Conservation (phyloP, 2,797 vertebrate genomes). For the Peromyscus eremicus region DNA sequence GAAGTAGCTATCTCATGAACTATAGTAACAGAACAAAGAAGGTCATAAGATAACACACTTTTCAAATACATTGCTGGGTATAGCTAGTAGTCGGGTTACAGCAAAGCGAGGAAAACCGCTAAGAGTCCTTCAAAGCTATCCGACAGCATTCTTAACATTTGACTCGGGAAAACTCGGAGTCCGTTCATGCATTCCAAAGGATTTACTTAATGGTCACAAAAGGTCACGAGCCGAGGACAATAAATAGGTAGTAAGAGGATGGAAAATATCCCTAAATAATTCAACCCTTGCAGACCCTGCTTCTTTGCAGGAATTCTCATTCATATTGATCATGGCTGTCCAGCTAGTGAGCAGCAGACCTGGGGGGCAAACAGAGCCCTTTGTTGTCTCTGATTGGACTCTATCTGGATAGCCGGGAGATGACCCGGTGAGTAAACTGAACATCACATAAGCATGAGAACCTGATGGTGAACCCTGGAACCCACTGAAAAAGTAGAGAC, state of each 20-base stretch:
- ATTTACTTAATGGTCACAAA: not conserved
- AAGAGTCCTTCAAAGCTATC: rapidly evolving
- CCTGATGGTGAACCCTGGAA: not conserved
- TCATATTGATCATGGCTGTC: not conserved
- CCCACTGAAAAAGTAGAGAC: too few relatives aligned
- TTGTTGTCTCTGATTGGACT: not conserved
- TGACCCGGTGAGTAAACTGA: too few relatives aligned
- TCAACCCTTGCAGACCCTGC: not conserved
- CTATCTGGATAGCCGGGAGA: not conserved
- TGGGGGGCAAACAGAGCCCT: not conserved
- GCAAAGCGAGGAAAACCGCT: not conserved
- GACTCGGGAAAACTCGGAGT: not conserved
- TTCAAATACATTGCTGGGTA: not conserved
- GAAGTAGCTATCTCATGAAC: not conserved
- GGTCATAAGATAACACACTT: not conserved
- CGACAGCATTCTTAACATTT: not conserved
- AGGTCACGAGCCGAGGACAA: not conserved
- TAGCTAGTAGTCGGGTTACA: not conserved
- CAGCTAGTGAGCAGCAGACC: not conserved
- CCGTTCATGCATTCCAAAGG: not conserved
- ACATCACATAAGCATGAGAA: not conserved
- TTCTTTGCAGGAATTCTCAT: not conserved
- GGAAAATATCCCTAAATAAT: not conserved
- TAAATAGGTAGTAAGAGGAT: not conserved
- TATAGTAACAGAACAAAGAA: not conserved